Conservation (phyloP, 2,113 vertebrate species). For the Martes martes region DNA sequence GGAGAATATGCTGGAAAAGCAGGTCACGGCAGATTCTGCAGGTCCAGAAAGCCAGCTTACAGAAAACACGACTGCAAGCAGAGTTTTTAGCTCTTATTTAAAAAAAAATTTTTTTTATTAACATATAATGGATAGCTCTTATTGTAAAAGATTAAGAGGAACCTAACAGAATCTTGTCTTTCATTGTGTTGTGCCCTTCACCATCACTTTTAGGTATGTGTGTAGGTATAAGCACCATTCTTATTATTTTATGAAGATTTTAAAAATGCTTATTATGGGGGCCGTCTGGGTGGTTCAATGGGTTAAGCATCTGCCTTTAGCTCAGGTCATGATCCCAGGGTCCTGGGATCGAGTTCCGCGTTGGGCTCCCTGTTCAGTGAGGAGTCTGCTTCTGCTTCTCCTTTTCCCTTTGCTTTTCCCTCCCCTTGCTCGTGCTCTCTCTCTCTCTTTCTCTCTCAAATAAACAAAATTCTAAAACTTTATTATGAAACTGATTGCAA, state of each 20-base stretch:
- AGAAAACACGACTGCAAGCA: neutral
- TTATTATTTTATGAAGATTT: conserved; percentile 6
- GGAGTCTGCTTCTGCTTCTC: neutral
- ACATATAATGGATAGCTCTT: neutral
- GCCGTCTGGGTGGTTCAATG: neutral
- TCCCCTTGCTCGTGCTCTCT: neutral
- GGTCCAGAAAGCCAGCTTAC: neutral
- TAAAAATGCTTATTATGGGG: neutral
- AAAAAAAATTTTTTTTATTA: too few species aligned
- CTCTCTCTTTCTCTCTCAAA: neutral
- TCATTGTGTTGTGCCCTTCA: neutral
- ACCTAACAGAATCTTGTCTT: neutral
- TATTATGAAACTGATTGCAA: neutral
- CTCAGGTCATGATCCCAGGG: neutral
- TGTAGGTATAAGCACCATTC: neutral
- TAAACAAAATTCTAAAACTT: neutral
- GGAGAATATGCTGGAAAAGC: neutral
- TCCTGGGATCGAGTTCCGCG: neutral
- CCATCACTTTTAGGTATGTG: neutral
- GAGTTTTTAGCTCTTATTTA: neutral
- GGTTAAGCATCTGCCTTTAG: neutral
- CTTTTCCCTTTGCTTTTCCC: neutral
- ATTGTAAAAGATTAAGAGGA: neutral
- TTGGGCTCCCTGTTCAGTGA: neutral
- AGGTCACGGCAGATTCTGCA: neutral